Conservation (phyloP, 2,888 invertebrate species). For the Drosophila pseudotalamancana region DNA sequence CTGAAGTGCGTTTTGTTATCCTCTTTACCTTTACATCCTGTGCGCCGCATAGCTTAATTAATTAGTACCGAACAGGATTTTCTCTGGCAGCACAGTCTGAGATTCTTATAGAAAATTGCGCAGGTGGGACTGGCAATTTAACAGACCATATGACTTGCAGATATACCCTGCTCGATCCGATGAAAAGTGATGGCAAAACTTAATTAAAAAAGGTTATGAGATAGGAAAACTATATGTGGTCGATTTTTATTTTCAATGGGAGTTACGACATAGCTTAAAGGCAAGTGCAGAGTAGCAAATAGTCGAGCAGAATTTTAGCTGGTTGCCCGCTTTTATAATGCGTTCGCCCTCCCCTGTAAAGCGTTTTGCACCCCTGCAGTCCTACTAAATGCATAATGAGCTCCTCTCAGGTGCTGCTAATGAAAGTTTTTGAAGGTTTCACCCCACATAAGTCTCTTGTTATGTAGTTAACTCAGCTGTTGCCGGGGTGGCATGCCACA, state of each 20-base stretch:
- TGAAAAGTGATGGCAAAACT: not conserved
- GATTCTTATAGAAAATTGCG: slow-evolving; percentile 19
- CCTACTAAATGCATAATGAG: slow-evolving; percentile 40
- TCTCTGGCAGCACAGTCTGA: slow-evolving; percentile 26
- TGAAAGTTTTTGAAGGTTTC: slow-evolving; percentile 28
- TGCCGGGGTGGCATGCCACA: too few species aligned
- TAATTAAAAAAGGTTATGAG: not conserved
- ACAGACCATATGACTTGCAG: not conserved
- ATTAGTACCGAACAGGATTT: slow-evolving; percentile 61
- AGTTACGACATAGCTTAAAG: too few species aligned
- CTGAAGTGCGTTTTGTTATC: slow-evolving; percentile 25
- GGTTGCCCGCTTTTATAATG: slow-evolving; percentile 42
- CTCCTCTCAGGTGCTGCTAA: slow-evolving; percentile 43
- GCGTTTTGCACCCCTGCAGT: too few species aligned
- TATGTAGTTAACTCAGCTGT: slow-evolving; percentile 5
- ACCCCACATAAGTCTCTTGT: not conserved
- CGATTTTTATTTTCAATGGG: too few species aligned
- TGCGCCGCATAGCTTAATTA: slow-evolving; percentile 57
- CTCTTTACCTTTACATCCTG: slow-evolving; percentile 2
- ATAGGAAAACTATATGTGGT: too few species aligned
- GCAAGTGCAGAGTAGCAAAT: not conserved
- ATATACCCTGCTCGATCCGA: not conserved
- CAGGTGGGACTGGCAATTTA: not conserved
- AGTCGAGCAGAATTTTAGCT: not conserved
- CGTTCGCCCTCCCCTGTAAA: not conserved